A percentile compares a stretch with the other conserved stretches of the same genome.
These are phyloP conservation scores for Meloidogyne floridensis DNA, from an alignment of 1,140 invertebrate species.

Conservation along the genomic window DNA sequence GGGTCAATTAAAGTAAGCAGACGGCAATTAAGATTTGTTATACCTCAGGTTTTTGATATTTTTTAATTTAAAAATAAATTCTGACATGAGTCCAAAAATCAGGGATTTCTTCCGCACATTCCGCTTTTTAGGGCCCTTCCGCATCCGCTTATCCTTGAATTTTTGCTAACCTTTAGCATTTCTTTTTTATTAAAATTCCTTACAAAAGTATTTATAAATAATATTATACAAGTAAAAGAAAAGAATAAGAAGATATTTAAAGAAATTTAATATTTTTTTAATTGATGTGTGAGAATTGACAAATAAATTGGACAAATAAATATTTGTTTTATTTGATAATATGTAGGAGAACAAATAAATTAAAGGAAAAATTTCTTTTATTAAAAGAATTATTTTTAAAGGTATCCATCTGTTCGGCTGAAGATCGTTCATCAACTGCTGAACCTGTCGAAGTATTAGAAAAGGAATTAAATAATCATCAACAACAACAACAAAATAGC, in stretches of 20 bases:
- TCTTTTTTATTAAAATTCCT: background rate
- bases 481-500: background rate
- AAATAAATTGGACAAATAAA: too few species aligned
- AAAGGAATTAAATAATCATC: background rate
- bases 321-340: too few species aligned
- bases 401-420: constrained; percentile 23
- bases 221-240: too few species aligned
- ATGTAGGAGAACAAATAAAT: too few species aligned
- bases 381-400: too few species aligned
- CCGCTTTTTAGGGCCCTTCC: too few species aligned
- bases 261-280: background rate
- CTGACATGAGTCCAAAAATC: too few species aligned
- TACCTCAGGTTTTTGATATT: constrained; percentile 34
- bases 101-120: too few species aligned
- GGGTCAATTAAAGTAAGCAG: constrained; percentile 12
- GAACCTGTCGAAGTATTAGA: background rate
- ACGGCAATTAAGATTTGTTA: constrained; percentile 35
- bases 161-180: too few species aligned
- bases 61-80: background rate
- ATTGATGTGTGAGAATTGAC: background rate
- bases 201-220: too few species aligned
- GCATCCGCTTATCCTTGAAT: too few species aligned
- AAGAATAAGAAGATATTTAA: background rate
- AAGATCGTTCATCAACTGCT: background rate
- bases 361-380: too few species aligned